Percentiles rank a stretch among this genome's conserved stretches.
These are phyloP conservation scores for Phalacrocorax aristotelis DNA, from an alignment of 2,113 vertebrate genomes.

Conservation along the genomic window DNA sequence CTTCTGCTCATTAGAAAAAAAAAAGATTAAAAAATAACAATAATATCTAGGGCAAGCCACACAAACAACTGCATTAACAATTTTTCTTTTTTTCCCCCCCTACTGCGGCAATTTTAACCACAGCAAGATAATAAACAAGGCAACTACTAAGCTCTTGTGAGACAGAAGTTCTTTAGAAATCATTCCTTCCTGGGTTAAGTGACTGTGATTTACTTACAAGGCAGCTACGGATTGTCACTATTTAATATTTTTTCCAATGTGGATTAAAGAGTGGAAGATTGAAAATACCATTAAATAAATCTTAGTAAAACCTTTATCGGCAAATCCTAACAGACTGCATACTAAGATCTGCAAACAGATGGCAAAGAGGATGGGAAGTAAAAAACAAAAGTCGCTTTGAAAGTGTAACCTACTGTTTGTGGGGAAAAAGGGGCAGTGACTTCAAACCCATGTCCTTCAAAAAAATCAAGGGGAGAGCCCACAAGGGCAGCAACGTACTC, in stretches of 20 bases:
- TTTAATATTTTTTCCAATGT: slow-evolving; percentile 23
- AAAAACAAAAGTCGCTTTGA: background rate
- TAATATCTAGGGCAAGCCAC: slow-evolving; percentile 60
- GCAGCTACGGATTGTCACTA: background rate
- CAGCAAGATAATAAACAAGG: slow-evolving; percentile 19
- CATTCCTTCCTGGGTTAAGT: background rate
- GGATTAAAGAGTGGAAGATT: slow-evolving; percentile 29
- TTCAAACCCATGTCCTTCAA: background rate
- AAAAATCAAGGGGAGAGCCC: background rate
- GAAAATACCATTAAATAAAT: slow-evolving; percentile 51
- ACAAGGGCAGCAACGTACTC: rapidly evolving
- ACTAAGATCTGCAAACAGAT: slow-evolving; percentile 43
- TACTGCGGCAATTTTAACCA: slow-evolving; percentile 26
- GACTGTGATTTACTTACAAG: slow-evolving; percentile 10
- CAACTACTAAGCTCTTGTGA: slow-evolving; percentile 31
- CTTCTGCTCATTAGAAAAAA: slow-evolving; percentile 36
- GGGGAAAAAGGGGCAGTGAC: background rate
- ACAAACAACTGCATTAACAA: slow-evolving; percentile 48
- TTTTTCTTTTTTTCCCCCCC: background rate
- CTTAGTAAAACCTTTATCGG: slow-evolving; percentile 47
- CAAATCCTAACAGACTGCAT: slow-evolving; percentile 16
- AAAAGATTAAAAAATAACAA: background rate
- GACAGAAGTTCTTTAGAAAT: slow-evolving; percentile 33
- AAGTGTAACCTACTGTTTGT: slow-evolving; percentile 2
- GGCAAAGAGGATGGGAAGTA: slow-evolving; percentile 38